Evolutionary conservation across 2,113 vertebrate species (phyloP).

Genomic region (Genyomyrus donnyi): DNA sequence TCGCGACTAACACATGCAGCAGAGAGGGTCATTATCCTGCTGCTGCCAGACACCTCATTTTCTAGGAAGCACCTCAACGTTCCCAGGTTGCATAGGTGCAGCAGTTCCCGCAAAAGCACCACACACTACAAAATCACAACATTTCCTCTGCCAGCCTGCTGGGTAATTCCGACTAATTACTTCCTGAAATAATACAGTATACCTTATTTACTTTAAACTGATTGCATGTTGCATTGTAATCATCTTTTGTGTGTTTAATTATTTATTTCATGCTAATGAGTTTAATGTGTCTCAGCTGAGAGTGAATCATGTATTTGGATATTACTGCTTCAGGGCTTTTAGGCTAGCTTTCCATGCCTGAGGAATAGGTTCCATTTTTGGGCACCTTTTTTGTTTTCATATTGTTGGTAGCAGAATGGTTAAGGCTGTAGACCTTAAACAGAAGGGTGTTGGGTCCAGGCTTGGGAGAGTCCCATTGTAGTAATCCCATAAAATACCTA

Average conservation of each 20-base stretch:
- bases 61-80: not conserved
- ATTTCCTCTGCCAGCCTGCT: not conserved
- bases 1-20: not conserved
- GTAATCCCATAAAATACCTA: not conserved
- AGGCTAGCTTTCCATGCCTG: not conserved
- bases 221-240: not conserved
- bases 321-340: not conserved
- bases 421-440: not conserved
- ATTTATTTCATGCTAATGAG: not conserved
- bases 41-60: not conserved
- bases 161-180: not conserved
- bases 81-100: not conserved
- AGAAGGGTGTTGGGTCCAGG: not conserved
- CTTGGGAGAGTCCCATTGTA: not conserved
- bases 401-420: not conserved
- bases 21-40: not conserved
- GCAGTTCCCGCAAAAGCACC: not conserved
- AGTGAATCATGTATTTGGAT: not conserved
- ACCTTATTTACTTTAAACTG: not conserved
- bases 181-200: not conserved
- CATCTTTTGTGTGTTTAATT: not conserved
- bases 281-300: not conserved
- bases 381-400: not conserved
- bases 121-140: not conserved
- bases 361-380: not conserved